phyloP scores from a whole-genome alignment of 2,113 vertebrate species.

The Pampusana beccarii region DNA sequence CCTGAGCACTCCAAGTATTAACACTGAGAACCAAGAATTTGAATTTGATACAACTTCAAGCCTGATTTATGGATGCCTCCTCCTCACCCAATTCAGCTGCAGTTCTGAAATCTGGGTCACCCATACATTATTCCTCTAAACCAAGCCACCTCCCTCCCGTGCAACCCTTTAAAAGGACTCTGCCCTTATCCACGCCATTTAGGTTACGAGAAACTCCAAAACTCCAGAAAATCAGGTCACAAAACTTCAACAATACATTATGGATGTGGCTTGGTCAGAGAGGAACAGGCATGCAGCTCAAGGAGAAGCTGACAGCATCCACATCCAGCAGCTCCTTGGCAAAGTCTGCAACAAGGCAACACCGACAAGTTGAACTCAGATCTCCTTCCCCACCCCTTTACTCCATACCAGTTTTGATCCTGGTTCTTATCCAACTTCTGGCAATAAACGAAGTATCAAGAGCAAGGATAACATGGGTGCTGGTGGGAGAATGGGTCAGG shows the following conservation, averaged over 20 bases:
- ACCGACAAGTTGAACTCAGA: neutral
- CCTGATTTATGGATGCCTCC: neutral
- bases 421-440: neutral
- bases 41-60: neutral
- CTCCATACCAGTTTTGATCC: neutral
- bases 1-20: neutral
- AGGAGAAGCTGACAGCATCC: neutral
- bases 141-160: neutral
- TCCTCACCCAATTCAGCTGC: neutral
- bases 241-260: neutral
- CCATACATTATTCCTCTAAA: constrained; percentile 3
- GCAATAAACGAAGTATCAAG: neutral
- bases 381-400: neutral
- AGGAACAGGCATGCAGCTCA: neutral
- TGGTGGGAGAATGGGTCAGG: neutral
- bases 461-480: neutral
- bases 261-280: neutral
- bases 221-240: neutral
- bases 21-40: neutral
- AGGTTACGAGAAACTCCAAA: neutral
- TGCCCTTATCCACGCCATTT: neutral
- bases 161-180: neutral
- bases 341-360: neutral
- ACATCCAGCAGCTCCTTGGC: neutral
- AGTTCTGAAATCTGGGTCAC: constrained; percentile 42